phyloP scores from a whole-genome alignment of 2,888 invertebrate species.

The Hanleya hanleyi region DNA sequence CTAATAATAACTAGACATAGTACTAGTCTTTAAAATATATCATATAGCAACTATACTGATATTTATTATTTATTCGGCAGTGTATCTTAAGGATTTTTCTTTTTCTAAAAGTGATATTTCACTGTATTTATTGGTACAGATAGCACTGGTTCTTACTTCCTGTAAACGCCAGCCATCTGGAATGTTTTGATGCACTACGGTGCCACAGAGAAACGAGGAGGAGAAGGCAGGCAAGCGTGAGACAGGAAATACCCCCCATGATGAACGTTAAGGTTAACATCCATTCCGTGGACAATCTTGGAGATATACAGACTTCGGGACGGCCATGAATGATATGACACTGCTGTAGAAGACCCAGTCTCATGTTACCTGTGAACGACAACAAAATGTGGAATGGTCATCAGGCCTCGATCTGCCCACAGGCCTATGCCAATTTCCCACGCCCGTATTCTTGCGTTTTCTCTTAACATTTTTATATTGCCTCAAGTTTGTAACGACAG shows the following conservation, averaged over 20 bases:
- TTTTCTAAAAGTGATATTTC: too few relatives aligned
- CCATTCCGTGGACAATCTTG: slow-evolving; percentile 54
- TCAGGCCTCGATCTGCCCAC: too few relatives aligned
- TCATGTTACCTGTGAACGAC: slow-evolving; percentile 52
- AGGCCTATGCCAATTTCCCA: too few relatives aligned
- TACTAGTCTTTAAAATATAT: too few relatives aligned
- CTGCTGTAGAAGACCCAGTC: slow-evolving; percentile 53
- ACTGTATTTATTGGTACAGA: not conserved
- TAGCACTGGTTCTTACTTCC: slow-evolving; percentile 48
- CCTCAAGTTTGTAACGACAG: too few relatives aligned
- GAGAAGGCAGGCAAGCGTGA: slow-evolving; percentile 49
- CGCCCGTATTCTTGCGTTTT: too few relatives aligned
- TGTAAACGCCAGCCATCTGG: slow-evolving; percentile 59
- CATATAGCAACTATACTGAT: too few relatives aligned
- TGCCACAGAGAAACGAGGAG: slow-evolving; percentile 57
- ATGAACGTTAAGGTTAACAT: slow-evolving; percentile 54
- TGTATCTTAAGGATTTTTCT: too few relatives aligned
- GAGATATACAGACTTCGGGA: slow-evolving; percentile 51
- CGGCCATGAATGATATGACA: slow-evolving; percentile 54
- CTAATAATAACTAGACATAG: too few relatives aligned
- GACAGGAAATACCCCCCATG: slow-evolving; percentile 54
- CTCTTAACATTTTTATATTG: too few relatives aligned
- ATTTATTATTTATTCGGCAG: too few relatives aligned
- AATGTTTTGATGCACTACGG: slow-evolving; percentile 51
- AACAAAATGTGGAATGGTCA: too few relatives aligned